phyloP scores from a whole-genome alignment of 2,113 vertebrate genomes.

The Leptobrachium leishanense region DNA sequence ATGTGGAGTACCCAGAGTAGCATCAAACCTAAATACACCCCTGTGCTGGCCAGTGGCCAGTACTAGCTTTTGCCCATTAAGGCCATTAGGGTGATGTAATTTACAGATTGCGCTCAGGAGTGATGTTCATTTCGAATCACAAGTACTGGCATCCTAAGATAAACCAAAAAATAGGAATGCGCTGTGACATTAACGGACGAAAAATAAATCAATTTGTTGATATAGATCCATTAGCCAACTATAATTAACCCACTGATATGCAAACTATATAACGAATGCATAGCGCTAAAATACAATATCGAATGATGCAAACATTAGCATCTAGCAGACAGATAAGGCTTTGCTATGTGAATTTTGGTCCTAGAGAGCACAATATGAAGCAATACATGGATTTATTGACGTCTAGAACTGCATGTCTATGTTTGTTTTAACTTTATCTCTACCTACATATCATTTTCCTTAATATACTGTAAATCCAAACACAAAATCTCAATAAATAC shows the following conservation, averaged over 20 bases:
- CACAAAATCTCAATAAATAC: too few species aligned
- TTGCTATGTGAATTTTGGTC: too few species aligned
- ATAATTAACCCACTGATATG: slow-evolving; percentile 18
- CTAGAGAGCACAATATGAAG: too few species aligned
- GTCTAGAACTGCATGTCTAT: too few species aligned
- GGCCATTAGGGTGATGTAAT: neutral
- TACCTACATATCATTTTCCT: too few species aligned
- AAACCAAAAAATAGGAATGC: neutral
- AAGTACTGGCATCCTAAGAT: too few species aligned
- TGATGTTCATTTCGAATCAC: too few species aligned
- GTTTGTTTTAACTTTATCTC: too few species aligned
- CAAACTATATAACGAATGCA: slow-evolving; percentile 9
- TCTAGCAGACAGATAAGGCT: neutral
- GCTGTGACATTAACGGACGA: neutral
- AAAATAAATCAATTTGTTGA: neutral
- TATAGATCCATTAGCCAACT: slow-evolving; percentile 14
- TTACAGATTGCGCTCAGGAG: neutral
- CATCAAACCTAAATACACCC: too few species aligned
- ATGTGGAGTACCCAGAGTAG: too few species aligned
- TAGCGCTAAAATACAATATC: neutral
- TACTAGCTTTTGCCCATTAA: accelerated
- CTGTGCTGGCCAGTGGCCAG: accelerated
- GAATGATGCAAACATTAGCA: neutral
- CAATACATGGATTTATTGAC: too few species aligned
- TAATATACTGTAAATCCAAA: too few species aligned